phyloP scores from a whole-genome alignment of 64 coral and sea anemone genomes.

The Exaiptasia diaphana region DNA sequence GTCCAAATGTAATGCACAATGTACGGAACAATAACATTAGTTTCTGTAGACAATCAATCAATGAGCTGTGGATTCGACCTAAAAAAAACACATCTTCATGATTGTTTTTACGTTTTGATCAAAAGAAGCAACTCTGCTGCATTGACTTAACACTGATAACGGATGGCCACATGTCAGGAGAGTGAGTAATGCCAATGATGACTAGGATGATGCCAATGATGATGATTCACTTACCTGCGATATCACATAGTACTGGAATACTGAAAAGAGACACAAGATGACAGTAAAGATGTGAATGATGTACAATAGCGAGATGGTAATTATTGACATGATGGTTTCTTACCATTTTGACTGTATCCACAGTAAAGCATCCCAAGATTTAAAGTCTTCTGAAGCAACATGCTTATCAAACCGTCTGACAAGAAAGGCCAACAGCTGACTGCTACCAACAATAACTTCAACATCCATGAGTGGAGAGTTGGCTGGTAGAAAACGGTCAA shows the following conservation, averaged over 20 bases:
- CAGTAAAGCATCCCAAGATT: constrained; percentile 74
- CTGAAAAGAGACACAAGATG: constrained; percentile 14
- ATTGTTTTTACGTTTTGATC: too few relatives aligned
- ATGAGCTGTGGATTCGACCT: constrained; percentile 73
- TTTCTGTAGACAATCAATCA: constrained; percentile 54
- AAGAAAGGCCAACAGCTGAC: constrained; percentile 63
- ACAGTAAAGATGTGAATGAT: background rate
- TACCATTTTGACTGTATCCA: constrained; percentile 87
- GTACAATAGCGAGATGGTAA: background rate
- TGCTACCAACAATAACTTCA: constrained; percentile 67
- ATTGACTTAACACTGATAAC: background rate
- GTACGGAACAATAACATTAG: constrained; percentile 73
- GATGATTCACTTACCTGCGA: constrained; percentile 49
- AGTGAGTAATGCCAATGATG: too few relatives aligned
- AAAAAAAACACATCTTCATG: too few relatives aligned
- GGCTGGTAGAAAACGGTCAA: constrained; percentile 58
- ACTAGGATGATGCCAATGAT: too few relatives aligned
- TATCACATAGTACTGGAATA: constrained; percentile 58
- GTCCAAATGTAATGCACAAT: constrained; percentile 77
- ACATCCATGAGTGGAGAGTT: constrained; percentile 55
- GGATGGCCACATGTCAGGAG: too few relatives aligned
- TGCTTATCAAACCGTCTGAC: constrained; percentile 88
- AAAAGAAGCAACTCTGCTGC: background rate
- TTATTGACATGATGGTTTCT: background rate
- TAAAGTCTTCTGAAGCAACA: constrained; percentile 63